These are phyloP conservation scores for Trematomus loennbergii DNA, from an alignment of 2,113 vertebrate genomes.

Conservation along the genomic window DNA sequence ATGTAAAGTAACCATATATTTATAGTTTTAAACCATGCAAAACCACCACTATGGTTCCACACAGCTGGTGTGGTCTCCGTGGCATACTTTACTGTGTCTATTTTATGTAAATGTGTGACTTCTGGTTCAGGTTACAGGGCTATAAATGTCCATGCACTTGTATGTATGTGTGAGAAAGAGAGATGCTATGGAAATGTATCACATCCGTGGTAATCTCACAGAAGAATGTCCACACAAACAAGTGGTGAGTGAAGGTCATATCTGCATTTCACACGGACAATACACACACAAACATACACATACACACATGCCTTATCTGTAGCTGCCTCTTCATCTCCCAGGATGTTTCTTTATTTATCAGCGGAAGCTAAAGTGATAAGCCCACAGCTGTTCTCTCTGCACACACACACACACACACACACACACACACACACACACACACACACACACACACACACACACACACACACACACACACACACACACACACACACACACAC, in stretches of 20 bases:
- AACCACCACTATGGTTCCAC: background rate
- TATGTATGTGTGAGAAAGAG: constrained; percentile 10
- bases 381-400: constrained; percentile 65
- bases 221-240: constrained; percentile 26
- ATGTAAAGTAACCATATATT: background rate
- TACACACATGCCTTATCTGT: constrained; percentile 37
- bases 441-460: constrained; percentile 9
- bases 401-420: constrained; percentile 10
- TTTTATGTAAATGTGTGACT: constrained; percentile 19
- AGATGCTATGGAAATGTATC: constrained; percentile 49
- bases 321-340: constrained; percentile 24
- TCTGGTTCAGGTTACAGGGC: constrained; percentile 8
- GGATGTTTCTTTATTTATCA: constrained; percentile 66
- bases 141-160: constrained; percentile 2
- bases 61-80: background rate
- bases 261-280: constrained; percentile 1
- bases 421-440: constrained; percentile 18
- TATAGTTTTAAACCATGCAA: background rate
- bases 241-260: constrained; percentile 36
- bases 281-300: background rate
- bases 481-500: constrained; percentile 26
- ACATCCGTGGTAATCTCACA: constrained; percentile 53
- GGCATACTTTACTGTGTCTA: background rate
- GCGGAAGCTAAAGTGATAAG: constrained; percentile 54
- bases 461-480: background rate